Conservation (phyloP, 2,797 vertebrate genomes). For the Clarias fuscus region DNA sequence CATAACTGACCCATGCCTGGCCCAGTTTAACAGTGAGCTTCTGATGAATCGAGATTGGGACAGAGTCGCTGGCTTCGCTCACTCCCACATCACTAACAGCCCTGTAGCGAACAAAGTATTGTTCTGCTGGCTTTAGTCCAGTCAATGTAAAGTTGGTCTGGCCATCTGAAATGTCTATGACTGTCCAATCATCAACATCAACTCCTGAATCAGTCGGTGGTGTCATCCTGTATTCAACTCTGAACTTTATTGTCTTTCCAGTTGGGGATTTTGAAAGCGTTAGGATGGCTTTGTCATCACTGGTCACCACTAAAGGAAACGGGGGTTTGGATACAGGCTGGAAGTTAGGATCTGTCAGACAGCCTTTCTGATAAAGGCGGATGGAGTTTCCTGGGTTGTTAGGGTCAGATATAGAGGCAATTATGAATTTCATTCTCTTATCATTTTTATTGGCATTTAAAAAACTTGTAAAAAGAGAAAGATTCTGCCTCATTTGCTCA, state of each 20-base stretch:
- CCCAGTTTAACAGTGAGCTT: background rate
- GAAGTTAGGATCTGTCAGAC: conserved; percentile 9
- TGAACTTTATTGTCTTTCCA: conserved; percentile 23
- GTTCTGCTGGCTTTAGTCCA: background rate
- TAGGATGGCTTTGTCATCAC: background rate
- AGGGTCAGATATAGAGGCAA: conserved; percentile 18
- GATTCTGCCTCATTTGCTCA: background rate
- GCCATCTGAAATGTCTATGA: conserved; percentile 14
- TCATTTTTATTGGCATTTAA: conserved; percentile 26
- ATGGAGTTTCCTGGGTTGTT: conserved; percentile 32
- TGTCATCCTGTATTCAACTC: conserved; percentile 22
- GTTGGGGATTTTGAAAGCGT: conserved; percentile 31
- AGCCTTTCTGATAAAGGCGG: conserved; percentile 19
- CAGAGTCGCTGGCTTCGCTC: conserved; percentile 38
- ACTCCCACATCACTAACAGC: conserved; percentile 16
- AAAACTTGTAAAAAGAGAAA: conserved; percentile 28
- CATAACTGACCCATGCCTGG: background rate
- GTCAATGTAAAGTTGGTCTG: background rate
- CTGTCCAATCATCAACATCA: background rate
- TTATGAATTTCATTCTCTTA: conserved; percentile 7
- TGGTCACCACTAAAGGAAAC: background rate
- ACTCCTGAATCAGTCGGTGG: background rate
- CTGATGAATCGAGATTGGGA: background rate
- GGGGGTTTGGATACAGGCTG: conserved; percentile 35
- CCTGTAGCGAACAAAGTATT: conserved; percentile 27